phyloP scores from a whole-genome alignment of 2,113 vertebrate species.

The Hystrix cristata region DNA sequence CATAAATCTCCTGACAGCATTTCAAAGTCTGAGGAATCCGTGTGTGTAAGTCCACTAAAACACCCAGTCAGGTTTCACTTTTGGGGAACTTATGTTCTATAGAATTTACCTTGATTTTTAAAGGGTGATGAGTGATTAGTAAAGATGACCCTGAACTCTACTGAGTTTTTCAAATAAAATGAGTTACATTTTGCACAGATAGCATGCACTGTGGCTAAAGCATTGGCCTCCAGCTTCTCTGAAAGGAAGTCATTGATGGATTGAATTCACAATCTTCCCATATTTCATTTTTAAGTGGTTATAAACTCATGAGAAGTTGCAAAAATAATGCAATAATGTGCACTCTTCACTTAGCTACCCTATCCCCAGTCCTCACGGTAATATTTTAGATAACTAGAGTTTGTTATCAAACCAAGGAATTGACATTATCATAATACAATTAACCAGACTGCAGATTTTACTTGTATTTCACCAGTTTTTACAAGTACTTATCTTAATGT shows the following conservation, averaged over 20 bases:
- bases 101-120: constrained; percentile 68
- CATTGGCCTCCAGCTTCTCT: background rate
- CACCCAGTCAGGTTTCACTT: constrained; percentile 68
- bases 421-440: background rate
- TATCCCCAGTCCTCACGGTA: background rate
- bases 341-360: background rate
- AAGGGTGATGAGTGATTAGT: constrained; percentile 70
- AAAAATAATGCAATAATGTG: background rate
- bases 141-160: constrained; percentile 42
- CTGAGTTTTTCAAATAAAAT: constrained; percentile 61
- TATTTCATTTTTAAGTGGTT: background rate
- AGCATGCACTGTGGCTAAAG: background rate
- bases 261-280: background rate
- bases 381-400: background rate
- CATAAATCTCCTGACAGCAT: constrained; percentile 66
- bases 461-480: constrained; percentile 18
- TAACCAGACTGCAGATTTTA: background rate
- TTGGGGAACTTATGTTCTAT: constrained; percentile 28
- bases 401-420: constrained; percentile 30
- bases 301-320: background rate
- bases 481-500: background rate
- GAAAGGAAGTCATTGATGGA: background rate
- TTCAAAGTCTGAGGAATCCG: constrained; percentile 38
- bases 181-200: constrained; percentile 28
- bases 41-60: constrained; percentile 59